These are phyloP conservation scores for Typhlomys cinereus DNA, from an alignment of 2,113 vertebrate species.

Conservation along the genomic window DNA sequence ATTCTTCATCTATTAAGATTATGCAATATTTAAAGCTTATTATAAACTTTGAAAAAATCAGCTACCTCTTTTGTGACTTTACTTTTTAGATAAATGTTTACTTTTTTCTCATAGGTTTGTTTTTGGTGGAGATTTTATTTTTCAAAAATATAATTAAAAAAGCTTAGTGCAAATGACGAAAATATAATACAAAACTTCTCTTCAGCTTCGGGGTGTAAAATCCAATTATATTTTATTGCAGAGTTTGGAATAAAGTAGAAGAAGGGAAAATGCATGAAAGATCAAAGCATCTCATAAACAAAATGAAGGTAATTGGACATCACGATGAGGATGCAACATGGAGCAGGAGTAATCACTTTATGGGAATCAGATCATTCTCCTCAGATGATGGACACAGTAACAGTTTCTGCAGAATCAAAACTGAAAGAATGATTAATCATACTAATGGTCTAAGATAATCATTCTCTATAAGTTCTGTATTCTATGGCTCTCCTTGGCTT, in stretches of 20 bases:
- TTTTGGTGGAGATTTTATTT: constrained; percentile 48
- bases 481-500: neutral
- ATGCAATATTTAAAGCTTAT: constrained; percentile 33
- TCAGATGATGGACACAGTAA: too few species aligned
- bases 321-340: neutral
- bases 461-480: neutral
- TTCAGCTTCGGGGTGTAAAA: constrained; percentile 68
- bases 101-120: neutral
- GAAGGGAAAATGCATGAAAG: constrained; percentile 5
- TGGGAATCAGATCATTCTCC: neutral
- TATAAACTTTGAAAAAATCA: constrained; percentile 24
- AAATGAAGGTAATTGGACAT: neutral
- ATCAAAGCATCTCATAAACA: constrained; percentile 43
- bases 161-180: constrained; percentile 51
- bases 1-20: neutral
- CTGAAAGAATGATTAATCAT: neutral
- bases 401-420: neutral
- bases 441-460: neutral
- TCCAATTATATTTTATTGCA: constrained; percentile 75
- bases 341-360: neutral
- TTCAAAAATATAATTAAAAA: constrained; percentile 70
- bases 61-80: neutral
- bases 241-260: constrained; percentile 54
- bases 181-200: constrained; percentile 40
- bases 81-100: constrained; percentile 27